Evolutionary conservation across 2,797 vertebrate species (phyloP), one percentile per base, ranked within the genome.

Genomic region (Fistularia tabacaria): DNA sequence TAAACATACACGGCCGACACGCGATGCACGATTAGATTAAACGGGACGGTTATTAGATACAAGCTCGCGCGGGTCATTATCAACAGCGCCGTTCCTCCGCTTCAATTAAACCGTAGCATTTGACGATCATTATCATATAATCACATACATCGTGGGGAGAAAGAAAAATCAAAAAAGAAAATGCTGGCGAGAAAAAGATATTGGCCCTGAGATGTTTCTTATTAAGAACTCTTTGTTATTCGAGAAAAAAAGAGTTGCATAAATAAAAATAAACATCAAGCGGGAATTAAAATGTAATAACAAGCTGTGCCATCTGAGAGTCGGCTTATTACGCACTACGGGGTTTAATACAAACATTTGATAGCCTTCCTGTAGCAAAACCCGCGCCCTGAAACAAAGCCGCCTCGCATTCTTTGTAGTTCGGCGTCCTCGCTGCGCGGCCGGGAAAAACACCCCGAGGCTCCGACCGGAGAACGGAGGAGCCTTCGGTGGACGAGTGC

Each of bases 351-450:
- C 77, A 83, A 77, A 83, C 58, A 83, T 79, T 81, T 80, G 74
- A 76, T 73, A 73, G 76, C 69, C 59, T 49, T 62, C 71, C 71
- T 73, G 67, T 66, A 69, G 77, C 65, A 66, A 79, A 25, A 25
- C 67, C 51, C 44, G 51, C 63, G 66, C 80, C 58, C 64, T 72
- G 81, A 85, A 81, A 87, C 84, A 86, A 85, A 85, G 79, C 76
- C 64, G 66, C 57, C 69, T 73, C 68, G 78, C 84, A 71, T 79
- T 83, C 76, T 82, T 87, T 87, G 80, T 79, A 80, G 80, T 81
- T 79, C 68, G 85, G 76, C 73, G 68, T 80, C 69, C 65, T 80
- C 67, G 60, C 76, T 64, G 54, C 69, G 54, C 54, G 79, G 74
- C 70, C 47, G 1, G 1, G 54, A 41, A 38, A 65, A 76, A 75